Base-by-base conservation (phyloP, 2,888 invertebrate species). In the Chrysodeixis includens region DNA sequence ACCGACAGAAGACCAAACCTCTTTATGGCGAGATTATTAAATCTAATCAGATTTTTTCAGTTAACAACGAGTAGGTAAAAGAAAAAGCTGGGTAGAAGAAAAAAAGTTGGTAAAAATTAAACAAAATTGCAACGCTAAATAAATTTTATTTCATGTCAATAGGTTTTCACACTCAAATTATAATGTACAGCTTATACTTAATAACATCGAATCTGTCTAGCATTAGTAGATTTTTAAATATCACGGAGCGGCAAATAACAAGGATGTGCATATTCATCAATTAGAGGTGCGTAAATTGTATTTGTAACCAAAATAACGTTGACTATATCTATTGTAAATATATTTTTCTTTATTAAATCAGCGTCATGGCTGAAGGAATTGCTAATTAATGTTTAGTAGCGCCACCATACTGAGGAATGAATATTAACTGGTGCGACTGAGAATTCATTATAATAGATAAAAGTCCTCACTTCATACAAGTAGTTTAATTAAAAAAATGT, bases 131-230 rank as follows among this genome's bases (percentile, higher is more conserved):
- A 91, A 91, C 91, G 91, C 91, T 90, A 90, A 91, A 91, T 91
- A 91, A 89, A 90, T 89, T 91, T 90, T 90, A 91, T 91, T 91
- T 88, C 87, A 89, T 90, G 88, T 90, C 90, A 90, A 90, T 90
- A 88, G 86, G 87, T 86, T 89, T 90, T 88, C 90, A 90, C 90
- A 90, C 90, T 89, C 90, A 90, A 90, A 88, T 84, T 86, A 86
- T 83, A 90, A 86, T 87, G 81, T 86, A 88, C 83, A 88, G 84
- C 83, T 81, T 82, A 85, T 77, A 83, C 56, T 56, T 74, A 83
- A 83, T 83, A 83, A 86, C 85, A 83, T 86, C 83, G 81, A 87
- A 86, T 86, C 87, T 85, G 87, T 84, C 83, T 85, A 86, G 84
- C 82, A 86, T 87, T 87, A 86, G 84, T 85, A 81, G 76, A 76